Evolutionary conservation across 1,140 invertebrate species (phyloP).

Genomic region (Ceratitis capitata): DNA sequence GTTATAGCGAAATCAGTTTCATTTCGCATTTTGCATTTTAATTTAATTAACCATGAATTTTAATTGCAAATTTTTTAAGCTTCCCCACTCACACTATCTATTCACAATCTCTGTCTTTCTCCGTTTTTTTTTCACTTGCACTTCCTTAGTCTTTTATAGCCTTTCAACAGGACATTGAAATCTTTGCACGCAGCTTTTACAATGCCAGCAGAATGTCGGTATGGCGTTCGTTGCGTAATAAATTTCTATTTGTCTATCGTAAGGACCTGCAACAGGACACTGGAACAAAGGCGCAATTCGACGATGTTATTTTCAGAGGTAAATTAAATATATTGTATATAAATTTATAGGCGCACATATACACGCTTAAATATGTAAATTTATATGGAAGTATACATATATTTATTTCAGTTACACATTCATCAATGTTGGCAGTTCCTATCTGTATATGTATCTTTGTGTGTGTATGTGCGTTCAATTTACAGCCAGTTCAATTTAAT

Average conservation of each 20-base stretch:
- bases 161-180: constrained; percentile 55
- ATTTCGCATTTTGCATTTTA: constrained; percentile 41
- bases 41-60: constrained; percentile 47
- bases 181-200: constrained; percentile 52
- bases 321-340: neutral
- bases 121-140: neutral
- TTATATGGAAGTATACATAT: no score
- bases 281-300: constrained; percentile 41
- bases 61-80: constrained; percentile 49
- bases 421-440: neutral
- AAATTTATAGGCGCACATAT: no score
- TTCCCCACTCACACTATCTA: neutral
- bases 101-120: constrained; percentile 9
- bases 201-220: constrained; percentile 54
- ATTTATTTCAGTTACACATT: neutral
- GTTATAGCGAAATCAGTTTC: constrained; percentile 2
- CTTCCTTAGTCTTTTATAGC: constrained; percentile 51
- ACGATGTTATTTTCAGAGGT: constrained; percentile 52
- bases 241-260: constrained; percentile 55
- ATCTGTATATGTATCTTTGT: neutral
- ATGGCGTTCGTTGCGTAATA: constrained; percentile 54
- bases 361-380: no score
- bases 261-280: constrained; percentile 43
- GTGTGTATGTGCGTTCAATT: neutral
- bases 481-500: neutral